phyloP scores from a whole-genome alignment of 2,888 invertebrate species.

The Tholera decimalis region DNA sequence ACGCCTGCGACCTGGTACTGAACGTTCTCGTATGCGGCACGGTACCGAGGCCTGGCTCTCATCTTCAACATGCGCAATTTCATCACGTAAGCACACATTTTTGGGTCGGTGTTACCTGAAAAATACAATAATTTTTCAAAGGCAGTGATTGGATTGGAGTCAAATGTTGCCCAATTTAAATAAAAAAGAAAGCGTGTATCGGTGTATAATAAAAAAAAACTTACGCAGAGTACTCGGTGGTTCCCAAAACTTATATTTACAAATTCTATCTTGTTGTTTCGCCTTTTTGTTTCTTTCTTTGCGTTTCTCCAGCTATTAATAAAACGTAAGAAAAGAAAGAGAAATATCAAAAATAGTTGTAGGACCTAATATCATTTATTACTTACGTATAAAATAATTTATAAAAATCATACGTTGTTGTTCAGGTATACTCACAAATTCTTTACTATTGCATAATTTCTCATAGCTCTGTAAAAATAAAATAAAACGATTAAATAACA shows the following conservation, averaged over 20 bases:
- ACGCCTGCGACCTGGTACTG: slow-evolving; percentile 79
- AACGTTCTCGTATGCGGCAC: slow-evolving; percentile 75
- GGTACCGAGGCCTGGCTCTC: slow-evolving; percentile 74
- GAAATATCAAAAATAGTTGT: no score
- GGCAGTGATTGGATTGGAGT: no score
- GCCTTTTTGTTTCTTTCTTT: slow-evolving; percentile 79
- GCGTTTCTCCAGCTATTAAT: slow-evolving; percentile 78
- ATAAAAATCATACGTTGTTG: no score
- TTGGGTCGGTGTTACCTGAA: slow-evolving; percentile 81
- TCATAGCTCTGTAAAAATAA: slow-evolving; percentile 80
- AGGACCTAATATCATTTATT: no score
- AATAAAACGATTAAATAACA: neutral
- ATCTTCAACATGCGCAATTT: slow-evolving; percentile 81
- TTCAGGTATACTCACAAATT: slow-evolving; percentile 82
- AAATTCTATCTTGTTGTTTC: slow-evolving; percentile 73
- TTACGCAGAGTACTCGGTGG: slow-evolving; percentile 83
- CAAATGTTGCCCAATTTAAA: neutral
- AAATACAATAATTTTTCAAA: neutral
- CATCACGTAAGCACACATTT: slow-evolving; percentile 75
- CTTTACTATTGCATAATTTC: slow-evolving; percentile 68
- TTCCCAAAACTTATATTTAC: slow-evolving; percentile 87
- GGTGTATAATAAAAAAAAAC: slow-evolving; percentile 49
- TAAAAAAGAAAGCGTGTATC: neutral
- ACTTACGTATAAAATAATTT: no score
- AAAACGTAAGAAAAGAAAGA: slow-evolving; percentile 1